These are phyloP conservation scores for Myanophis thanlyinensis DNA, from an alignment of 2,113 vertebrate species.

Conservation along the genomic window DNA sequence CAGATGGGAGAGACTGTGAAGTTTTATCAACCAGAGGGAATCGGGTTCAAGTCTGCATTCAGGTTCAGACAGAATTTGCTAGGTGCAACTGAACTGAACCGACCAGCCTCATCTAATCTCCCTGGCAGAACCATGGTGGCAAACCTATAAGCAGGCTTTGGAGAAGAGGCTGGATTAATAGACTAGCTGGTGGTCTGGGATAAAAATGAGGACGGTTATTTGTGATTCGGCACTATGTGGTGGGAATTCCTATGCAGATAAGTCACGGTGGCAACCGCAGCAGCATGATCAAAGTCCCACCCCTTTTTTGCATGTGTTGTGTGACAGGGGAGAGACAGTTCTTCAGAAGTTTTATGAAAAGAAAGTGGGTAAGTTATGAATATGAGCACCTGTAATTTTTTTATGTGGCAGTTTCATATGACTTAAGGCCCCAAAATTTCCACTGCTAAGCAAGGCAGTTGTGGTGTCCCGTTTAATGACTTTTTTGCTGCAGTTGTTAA, in stretches of 20 bases:
- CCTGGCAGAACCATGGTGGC: neutral
- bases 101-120: neutral
- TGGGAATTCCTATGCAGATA: neutral
- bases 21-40: neutral
- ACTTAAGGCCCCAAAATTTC: neutral
- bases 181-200: neutral
- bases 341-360: neutral
- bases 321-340: neutral
- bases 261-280: neutral
- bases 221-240: neutral
- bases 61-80: neutral
- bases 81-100: neutral
- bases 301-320: neutral
- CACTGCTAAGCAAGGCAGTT: neutral
- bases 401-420: neutral
- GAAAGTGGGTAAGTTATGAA: accelerated
- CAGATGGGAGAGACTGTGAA: neutral
- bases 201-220: neutral
- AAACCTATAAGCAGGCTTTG: neutral
- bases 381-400: neutral
- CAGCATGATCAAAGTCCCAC: neutral
- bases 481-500: neutral
- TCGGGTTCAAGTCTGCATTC: neutral
- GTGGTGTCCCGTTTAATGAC: neutral
- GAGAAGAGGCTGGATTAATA: too few relatives aligned